These are phyloP conservation scores for Cossypha dichroa DNA, from an alignment of 2,797 vertebrate genomes.

Conservation along the genomic window DNA sequence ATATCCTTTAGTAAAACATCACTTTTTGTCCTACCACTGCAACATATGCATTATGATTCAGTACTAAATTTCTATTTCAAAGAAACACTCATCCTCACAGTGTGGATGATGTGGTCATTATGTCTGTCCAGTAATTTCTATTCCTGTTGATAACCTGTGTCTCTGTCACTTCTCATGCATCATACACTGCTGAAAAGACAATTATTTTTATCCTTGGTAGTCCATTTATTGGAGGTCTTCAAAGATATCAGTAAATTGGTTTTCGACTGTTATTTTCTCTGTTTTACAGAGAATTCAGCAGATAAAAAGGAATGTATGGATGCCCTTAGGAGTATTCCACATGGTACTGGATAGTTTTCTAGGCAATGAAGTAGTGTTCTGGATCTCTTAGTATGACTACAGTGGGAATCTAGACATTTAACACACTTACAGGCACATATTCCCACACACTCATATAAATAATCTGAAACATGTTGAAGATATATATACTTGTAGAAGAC, in stretches of 20 bases:
- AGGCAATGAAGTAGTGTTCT: not conserved
- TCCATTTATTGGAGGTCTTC: not conserved
- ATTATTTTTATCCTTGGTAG: not conserved
- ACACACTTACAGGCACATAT: accelerated
- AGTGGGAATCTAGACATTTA: not conserved
- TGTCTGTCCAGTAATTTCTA: not conserved
- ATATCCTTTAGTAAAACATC: not conserved
- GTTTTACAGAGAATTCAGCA: not conserved
- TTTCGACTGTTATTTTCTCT: not conserved
- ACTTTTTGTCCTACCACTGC: not conserved
- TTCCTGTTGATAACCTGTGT: not conserved
- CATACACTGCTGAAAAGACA: not conserved
- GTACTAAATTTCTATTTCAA: not conserved
- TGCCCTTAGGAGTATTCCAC: not conserved
- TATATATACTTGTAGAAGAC: not conserved
- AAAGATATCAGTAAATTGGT: not conserved
- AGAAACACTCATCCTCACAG: not conserved
- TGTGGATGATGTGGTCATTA: not conserved
- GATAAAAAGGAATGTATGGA: not conserved
- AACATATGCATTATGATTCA: not conserved
- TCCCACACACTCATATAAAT: not conserved
- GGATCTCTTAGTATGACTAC: not conserved
- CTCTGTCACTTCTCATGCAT: not conserved
- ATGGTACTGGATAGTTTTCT: not conserved
- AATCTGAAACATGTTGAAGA: not conserved